Conservation (phyloP, 2,797 vertebrate species). For the Crenuchus spilurus region DNA sequence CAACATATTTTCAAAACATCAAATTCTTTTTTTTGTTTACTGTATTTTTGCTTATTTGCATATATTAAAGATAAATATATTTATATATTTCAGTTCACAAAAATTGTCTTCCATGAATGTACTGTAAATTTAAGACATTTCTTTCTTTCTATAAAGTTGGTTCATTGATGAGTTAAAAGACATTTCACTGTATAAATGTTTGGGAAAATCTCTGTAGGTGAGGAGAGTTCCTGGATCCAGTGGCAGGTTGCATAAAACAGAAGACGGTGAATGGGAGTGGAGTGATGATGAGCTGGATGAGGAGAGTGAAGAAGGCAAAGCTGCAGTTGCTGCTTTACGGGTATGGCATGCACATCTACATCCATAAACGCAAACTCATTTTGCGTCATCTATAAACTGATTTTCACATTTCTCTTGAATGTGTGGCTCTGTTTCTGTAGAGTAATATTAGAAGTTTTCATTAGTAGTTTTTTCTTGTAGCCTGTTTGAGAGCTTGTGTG, state of each 20-base stretch:
- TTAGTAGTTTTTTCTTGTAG: not conserved
- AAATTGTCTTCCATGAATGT: too few relatives aligned
- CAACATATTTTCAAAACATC: too few relatives aligned
- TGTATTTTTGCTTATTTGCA: too few relatives aligned
- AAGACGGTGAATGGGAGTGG: conserved; percentile 96
- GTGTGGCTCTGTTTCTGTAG: not conserved
- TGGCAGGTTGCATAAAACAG: conserved; percentile 94
- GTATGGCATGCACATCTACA: conserved; percentile 68
- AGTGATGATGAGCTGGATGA: conserved; percentile 97
- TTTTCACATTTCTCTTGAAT: not conserved
- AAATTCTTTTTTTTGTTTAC: too few relatives aligned
- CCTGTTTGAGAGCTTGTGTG: conserved; percentile 13
- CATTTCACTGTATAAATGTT: not conserved
- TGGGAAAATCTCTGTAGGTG: conserved; percentile 75
- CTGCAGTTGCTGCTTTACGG: conserved; percentile 92
- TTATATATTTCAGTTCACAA: too few relatives aligned
- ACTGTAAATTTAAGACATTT: too few relatives aligned
- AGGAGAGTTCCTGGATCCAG: conserved; percentile 95
- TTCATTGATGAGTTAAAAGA: too few relatives aligned
- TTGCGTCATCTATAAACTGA: conserved; percentile 42
- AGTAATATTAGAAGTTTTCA: not conserved
- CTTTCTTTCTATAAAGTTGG: too few relatives aligned
- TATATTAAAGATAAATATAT: too few relatives aligned
- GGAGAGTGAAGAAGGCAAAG: conserved; percentile 97
- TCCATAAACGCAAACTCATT: conserved; percentile 25